phyloP scores from a whole-genome alignment of 2,113 vertebrate species.

The Gobius niger region DNA sequence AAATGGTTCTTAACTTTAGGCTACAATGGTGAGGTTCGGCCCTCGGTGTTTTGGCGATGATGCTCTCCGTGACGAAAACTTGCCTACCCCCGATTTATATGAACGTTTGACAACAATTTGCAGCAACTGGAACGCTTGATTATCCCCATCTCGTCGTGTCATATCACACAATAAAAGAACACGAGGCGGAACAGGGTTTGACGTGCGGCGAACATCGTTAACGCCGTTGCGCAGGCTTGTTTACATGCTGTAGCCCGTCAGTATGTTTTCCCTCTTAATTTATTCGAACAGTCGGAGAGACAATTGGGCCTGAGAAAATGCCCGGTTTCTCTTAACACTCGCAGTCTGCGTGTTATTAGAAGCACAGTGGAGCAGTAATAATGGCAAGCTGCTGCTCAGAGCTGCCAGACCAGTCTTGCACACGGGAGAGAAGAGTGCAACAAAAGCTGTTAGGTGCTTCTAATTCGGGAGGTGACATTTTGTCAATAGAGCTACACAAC shows the following conservation, averaged over 20 bases:
- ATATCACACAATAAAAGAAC: constrained; percentile 5
- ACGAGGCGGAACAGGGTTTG: background rate
- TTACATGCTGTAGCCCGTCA: constrained; percentile 16
- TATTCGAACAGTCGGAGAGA: constrained; percentile 19
- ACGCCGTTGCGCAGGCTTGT: constrained; percentile 11
- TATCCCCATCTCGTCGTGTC: constrained; percentile 9
- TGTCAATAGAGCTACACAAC: constrained; percentile 62
- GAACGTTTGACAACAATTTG: constrained; percentile 46
- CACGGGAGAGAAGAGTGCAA: constrained; percentile 29
- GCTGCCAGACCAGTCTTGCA: constrained; percentile 36
- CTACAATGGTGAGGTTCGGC: too few relatives aligned
- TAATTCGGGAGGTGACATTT: constrained; percentile 72
- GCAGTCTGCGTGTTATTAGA: constrained; percentile 11
- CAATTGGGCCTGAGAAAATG: background rate
- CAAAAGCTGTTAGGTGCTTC: constrained; percentile 56
- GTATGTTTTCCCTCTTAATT: constrained; percentile 14
- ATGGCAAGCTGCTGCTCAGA: constrained; percentile 14
- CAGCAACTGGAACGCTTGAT: constrained; percentile 9
- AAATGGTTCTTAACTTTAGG: too few relatives aligned
- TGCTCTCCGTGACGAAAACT: too few relatives aligned
- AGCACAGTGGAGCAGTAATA: constrained; percentile 12
- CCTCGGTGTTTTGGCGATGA: too few relatives aligned
- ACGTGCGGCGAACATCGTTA: background rate
- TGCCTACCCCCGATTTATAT: too few relatives aligned
- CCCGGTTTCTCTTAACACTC: constrained; percentile 7